Evolutionary conservation across 2,797 vertebrate genomes (phyloP), one percentile per base, ranked within the genome.

Genomic region (Sarcoramphus papa): DNA sequence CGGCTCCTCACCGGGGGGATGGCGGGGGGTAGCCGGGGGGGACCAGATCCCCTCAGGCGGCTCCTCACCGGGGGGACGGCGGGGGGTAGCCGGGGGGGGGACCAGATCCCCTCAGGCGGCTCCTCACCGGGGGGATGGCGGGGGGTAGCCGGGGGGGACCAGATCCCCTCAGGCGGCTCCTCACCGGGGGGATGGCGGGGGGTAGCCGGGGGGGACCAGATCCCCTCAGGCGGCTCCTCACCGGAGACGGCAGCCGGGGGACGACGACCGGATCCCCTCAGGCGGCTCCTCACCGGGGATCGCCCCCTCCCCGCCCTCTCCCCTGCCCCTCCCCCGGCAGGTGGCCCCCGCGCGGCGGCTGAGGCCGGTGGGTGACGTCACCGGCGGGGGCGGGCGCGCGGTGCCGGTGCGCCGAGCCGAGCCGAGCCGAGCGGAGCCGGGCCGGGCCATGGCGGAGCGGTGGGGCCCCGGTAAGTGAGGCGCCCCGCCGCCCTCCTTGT

Each of bases 351-450:
- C 48, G 72, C 72, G 37, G 56, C 54, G 41, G 87, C 59, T 21
- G 84, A 18, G 74, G 56, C 87, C 81, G 74, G 69, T n/a, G 81
- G 69, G 57, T 84, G 91, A 88, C 91, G 85, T 92, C 91, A 84
- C 56, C 57, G 69, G 43, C 63, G 79, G 73, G 80, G 85, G 85
- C 85, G 85, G 90, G 85, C 47, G 64, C 64, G 43, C 73, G 91
- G 78, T 76, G 80, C 91, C 91, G 91, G 91, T 56, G 75, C 63
- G 77, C 30, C n/a, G 69, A 37, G 79, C 88, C 22, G 72, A 45
- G 7, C 57, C 57, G 57, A 51, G 25, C 25, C 19, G 53, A 13
- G 56, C 28, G 27, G 28, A 18, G 30, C 57, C 45, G 68, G 20
- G 14, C 57, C 40, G 70, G 62, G 51, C 64, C 45, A 37, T 74